Evolutionary conservation across 1,140 invertebrate genomes (phyloP), one percentile per base, ranked within the genome.

Genomic region (Calliphora vicina): DNA sequence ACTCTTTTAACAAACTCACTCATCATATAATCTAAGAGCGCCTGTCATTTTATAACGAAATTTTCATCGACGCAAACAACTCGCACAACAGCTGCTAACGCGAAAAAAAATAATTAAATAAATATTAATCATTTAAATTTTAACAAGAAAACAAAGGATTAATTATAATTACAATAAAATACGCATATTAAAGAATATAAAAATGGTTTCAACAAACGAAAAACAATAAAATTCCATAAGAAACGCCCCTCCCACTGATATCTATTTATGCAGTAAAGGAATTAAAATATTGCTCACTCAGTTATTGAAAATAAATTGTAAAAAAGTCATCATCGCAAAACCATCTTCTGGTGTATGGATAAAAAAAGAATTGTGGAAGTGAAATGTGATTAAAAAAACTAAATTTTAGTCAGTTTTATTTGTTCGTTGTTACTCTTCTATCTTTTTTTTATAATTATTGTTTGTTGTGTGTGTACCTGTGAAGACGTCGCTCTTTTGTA

Each of bases 21-120:
- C 74, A 23, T 8, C 20, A 20, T n/a, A 20, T 76, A 42, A 76
- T 42, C 73, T 9, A 9, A n/a, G 20, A 29, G 72, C 72, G 73
- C 35, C 29, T 23, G 20, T 78, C 74, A 78, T 43, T 78, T 78
- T 78, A 78, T 78, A 76, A 78, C 74, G 74, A 78, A 78, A 76
- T 43, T 27, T 78, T 78, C 42, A 43, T 78, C 74, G 35, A 78
- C 74, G 74, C 74, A 43, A 45, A 45, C 74, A 78, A 78, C 74
- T 78, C 27, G 74, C 13, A 43, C 45, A 78, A 78, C 74, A 78
- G 74, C 74, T 78, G 74, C 74, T 43, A 78, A 78, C 74, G 35
- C 74, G 74, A 78, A 45, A 45, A 26, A 43, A 42, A 42, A 78
- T 67, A 23, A 67, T 67, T 20, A 67, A 67, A 67, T 67, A 20